These are phyloP conservation scores for Polyommatus iphigenia DNA, from an alignment of 2,888 invertebrate genomes.

Conservation along the genomic window DNA sequence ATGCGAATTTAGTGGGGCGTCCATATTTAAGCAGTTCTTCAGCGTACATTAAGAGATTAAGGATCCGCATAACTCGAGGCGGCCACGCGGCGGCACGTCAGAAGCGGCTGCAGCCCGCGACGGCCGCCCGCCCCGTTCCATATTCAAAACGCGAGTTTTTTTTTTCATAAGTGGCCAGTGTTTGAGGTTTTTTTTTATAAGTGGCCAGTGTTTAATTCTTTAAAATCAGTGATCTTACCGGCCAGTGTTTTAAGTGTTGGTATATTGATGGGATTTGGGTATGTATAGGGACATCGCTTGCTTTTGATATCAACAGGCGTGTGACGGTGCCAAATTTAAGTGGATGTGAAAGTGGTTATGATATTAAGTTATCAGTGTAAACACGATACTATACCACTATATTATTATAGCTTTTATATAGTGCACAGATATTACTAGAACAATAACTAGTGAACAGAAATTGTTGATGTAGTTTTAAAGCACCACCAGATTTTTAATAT, in stretches of 20 bases:
- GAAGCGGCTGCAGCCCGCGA: slow-evolving; percentile 56
- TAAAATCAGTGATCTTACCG: neutral
- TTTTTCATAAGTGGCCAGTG: slow-evolving; percentile 28
- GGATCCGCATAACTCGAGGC: slow-evolving; percentile 15
- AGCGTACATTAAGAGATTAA: slow-evolving; percentile 21
- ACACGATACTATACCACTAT: neutral
- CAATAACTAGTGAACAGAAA: neutral
- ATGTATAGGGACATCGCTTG: slow-evolving; percentile 17
- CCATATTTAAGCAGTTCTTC: slow-evolving; percentile 16
- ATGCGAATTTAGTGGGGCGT: slow-evolving; percentile 17
- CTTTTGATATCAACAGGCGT: slow-evolving; percentile 26
- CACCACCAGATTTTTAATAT: too few species aligned
- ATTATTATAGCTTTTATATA: neutral
- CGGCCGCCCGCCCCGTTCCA: slow-evolving; percentile 54
- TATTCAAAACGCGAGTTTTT: slow-evolving; percentile 29
- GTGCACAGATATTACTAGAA: neutral
- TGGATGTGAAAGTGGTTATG: neutral
- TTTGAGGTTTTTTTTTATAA: neutral
- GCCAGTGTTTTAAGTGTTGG: slow-evolving; percentile 29
- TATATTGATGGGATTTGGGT: neutral
- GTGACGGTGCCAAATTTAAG: slow-evolving; percentile 4
- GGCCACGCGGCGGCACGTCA: slow-evolving; percentile 57
- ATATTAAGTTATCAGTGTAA: neutral
- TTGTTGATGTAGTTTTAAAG: neutral
- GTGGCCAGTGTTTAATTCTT: neutral